phyloP scores from a whole-genome alignment of 2,888 invertebrate genomes.

The Trilocha varians region DNA sequence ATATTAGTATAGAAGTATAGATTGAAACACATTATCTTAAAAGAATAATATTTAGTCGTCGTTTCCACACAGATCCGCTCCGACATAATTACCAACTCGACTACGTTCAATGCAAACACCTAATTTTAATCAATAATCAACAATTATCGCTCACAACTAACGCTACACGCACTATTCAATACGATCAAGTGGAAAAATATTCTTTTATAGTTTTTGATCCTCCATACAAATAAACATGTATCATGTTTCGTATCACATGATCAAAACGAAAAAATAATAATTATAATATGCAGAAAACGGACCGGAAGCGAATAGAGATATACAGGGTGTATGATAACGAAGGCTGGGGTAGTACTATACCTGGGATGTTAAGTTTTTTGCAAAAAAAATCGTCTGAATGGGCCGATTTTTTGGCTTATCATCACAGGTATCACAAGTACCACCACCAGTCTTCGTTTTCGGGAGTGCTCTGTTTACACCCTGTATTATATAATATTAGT shows the following conservation, averaged over 20 bases:
- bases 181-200: constrained; percentile 72
- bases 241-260: constrained; percentile 47
- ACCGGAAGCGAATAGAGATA: constrained; percentile 16
- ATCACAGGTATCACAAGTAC: too few species aligned
- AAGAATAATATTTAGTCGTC: too few species aligned
- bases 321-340: background rate
- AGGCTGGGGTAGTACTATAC: background rate
- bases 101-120: constrained; percentile 52
- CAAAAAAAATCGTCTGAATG: too few species aligned
- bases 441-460: too few species aligned
- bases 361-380: too few species aligned
- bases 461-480: too few species aligned
- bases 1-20: too few species aligned
- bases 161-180: constrained; percentile 64
- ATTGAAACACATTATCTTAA: too few species aligned
- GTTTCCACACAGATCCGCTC: background rate
- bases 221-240: constrained; percentile 53
- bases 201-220: constrained; percentile 66
- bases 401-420: too few species aligned
- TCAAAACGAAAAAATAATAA: constrained; percentile 34
- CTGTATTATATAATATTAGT: background rate
- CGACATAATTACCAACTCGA: constrained; percentile 18
- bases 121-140: constrained; percentile 73
- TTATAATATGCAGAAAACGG: constrained; percentile 46
- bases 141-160: constrained; percentile 70